Percentiles rank a stretch among this genome's conserved stretches.
phyloP scores from a whole-genome alignment of 2,888 invertebrate genomes.

The Diplolepis rosae region DNA sequence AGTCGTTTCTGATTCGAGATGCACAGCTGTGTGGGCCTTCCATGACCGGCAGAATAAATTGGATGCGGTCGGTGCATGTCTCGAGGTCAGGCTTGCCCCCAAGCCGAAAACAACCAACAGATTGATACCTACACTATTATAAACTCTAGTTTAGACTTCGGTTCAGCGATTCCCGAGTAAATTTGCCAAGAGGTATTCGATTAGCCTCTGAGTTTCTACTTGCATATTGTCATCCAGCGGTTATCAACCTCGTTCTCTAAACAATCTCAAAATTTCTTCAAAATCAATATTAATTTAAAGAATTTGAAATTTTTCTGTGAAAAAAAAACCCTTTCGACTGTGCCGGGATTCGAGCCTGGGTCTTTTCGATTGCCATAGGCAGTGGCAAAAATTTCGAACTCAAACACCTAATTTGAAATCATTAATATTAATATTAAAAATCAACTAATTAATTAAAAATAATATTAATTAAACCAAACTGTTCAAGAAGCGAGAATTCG shows the following conservation, averaged over 20 bases:
- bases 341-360: too few relatives aligned
- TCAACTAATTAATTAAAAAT: too few relatives aligned
- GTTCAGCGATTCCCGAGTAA: constrained; percentile 25
- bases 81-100: constrained; percentile 53
- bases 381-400: too few relatives aligned
- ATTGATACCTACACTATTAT: constrained; percentile 45
- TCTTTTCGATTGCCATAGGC: too few relatives aligned
- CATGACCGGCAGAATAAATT: constrained; percentile 50
- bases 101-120: constrained; percentile 49
- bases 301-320: too few relatives aligned
- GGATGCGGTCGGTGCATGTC: constrained; percentile 55
- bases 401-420: too few relatives aligned
- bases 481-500: too few relatives aligned
- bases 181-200: constrained; percentile 36
- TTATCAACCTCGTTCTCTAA: constrained; percentile 12
- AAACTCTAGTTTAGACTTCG: constrained; percentile 32
- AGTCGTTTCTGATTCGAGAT: constrained; percentile 38
- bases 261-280: neutral
- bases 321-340: too few relatives aligned
- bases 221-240: constrained; percentile 26
- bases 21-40: constrained; percentile 48
- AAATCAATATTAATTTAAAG: too few relatives aligned
- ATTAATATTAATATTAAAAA: too few relatives aligned
- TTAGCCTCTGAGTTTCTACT: constrained; percentile 8
- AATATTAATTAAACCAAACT: too few relatives aligned